Conservation (phyloP, 2,113 vertebrate species). For the Eonycteris spelaea region DNA sequence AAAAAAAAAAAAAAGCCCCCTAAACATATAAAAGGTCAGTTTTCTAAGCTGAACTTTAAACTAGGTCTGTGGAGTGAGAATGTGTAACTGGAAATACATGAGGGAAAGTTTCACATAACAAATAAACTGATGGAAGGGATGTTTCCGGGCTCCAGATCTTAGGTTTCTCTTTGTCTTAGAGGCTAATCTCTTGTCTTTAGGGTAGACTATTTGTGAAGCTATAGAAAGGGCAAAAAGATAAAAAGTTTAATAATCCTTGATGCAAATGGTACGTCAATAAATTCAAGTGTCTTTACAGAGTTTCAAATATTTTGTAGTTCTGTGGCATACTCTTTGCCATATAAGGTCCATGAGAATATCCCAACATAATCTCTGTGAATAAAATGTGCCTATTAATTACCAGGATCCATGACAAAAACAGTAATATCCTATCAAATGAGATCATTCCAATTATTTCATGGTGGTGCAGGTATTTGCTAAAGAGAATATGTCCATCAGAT, state of each 20-base stretch:
- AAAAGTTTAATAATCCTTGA: neutral
- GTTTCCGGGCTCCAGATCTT: neutral
- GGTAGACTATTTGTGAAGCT: neutral
- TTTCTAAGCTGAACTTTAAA: constrained; percentile 24
- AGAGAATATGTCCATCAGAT: neutral
- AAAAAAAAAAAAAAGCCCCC: neutral
- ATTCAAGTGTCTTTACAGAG: neutral
- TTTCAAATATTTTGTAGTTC: neutral
- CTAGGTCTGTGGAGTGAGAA: neutral
- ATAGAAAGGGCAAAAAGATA: neutral
- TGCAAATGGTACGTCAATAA: neutral
- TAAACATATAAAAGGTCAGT: neutral
- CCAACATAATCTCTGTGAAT: neutral
- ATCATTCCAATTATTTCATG: neutral
- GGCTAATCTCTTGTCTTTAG: neutral
- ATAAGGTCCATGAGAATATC: neutral
- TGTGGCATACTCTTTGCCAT: neutral
- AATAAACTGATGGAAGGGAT: neutral
- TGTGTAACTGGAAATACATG: neutral
- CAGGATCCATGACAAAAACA: neutral
- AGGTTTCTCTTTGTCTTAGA: neutral
- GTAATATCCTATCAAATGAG: neutral
- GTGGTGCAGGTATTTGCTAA: neutral
- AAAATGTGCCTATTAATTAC: neutral
- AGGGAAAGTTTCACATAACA: neutral